Evolutionary conservation across 64 coral and sea anemone genomes (phyloP).

Genomic region (Platygyra sinensis): DNA sequence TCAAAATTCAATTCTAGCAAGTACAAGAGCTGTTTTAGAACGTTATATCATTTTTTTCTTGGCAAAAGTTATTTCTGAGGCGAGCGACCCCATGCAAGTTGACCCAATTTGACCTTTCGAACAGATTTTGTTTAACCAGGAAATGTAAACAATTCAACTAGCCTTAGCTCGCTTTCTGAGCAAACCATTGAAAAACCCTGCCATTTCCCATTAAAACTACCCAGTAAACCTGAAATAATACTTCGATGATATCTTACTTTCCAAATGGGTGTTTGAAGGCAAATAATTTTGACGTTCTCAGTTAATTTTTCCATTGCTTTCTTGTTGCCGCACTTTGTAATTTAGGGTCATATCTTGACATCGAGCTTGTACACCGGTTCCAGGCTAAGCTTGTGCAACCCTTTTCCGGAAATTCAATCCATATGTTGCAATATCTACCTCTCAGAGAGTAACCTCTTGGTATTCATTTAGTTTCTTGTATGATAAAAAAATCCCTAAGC

Average conservation of each 20-base stretch:
- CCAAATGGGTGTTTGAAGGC: conserved; percentile 42
- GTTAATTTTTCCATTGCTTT: neutral
- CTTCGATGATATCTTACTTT: conserved; percentile 27
- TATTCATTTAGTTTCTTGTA: too few species aligned
- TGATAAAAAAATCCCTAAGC: too few species aligned
- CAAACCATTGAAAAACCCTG: conserved; percentile 21
- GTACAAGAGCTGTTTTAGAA: conserved; percentile 34
- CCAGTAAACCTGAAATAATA: conserved; percentile 27
- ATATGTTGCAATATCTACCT: too few species aligned
- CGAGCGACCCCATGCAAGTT: conserved; percentile 28
- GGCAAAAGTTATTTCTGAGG: conserved; percentile 45
- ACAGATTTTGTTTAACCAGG: conserved; percentile 32
- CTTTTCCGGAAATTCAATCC: neutral
- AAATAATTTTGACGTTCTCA: neutral
- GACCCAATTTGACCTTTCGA: too few species aligned
- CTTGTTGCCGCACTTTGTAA: conserved; percentile 29
- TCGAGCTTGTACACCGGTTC: conserved; percentile 35
- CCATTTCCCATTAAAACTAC: conserved; percentile 25
- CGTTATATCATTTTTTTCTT: conserved; percentile 32
- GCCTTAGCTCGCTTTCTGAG: conserved; percentile 40
- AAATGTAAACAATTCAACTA: conserved; percentile 24
- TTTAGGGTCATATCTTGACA: conserved; percentile 38
- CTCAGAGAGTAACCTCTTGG: too few species aligned
- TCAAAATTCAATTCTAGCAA: conserved; percentile 47
- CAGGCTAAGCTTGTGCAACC: conserved; percentile 1